Evolutionary conservation across 2,113 vertebrate genomes (phyloP), one percentile per base, ranked within the genome.

Genomic region (Aramus guarauna): DNA sequence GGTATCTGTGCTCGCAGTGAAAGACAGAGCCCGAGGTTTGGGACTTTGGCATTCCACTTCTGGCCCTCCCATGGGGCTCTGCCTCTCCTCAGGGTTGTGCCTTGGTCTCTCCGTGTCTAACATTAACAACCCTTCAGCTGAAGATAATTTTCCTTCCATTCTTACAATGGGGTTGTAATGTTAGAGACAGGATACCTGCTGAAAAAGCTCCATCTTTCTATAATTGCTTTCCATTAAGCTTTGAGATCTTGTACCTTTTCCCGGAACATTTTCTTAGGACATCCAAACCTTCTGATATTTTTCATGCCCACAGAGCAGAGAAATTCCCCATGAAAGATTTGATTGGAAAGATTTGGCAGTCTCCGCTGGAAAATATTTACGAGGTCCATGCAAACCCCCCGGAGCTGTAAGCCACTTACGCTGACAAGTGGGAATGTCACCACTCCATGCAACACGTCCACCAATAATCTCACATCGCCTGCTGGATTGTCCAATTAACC

Each of bases 401-500:
- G 0, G 59, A 67, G 41, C 26, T 12, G 5, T 3, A 9, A 75
- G 63, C 43, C 66, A 97, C 97, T 96, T 56, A 97, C 97, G 80
- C 83, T 96, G 91, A 10, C 97, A 97, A 6, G 26, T 1, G 37
- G 97, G 97, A 78, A 96, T 0, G 1, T 59, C 3, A 0, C 79
- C 56, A 2, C 15, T 95, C 98, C 98, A 98, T 0, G 1, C 39
- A 4, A 98, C 90, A 4, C 0, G 34, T 1, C 15, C 37, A 5
- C 23, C 84, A 4, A 0, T 3, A 30, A 91, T 0, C 60, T 36
- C 3, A 73, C 98, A 98, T 6, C 16, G 69, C 11, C 66, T 85
- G 73, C 69, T 95, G 84, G 73, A 0, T 1, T 1, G 5, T 16
- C 98, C 98, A 8, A 96, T 50, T 43, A 98, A 50, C 71, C 37